phyloP scores from a whole-genome alignment of 2,888 invertebrate species.

The Coelinius sp. region DNA sequence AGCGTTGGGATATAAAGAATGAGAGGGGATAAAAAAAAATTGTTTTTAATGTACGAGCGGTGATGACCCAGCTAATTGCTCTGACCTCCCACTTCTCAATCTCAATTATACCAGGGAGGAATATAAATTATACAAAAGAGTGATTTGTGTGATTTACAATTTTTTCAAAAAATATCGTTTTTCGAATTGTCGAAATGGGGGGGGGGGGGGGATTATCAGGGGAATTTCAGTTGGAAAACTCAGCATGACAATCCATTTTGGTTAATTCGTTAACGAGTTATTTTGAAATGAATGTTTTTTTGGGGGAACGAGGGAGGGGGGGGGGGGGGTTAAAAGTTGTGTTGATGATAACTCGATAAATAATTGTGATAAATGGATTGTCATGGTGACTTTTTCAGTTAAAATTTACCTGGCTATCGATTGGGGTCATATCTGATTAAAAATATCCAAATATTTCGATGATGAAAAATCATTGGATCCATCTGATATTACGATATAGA shows the following conservation, averaged over 20 bases:
- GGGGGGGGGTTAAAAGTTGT: neutral
- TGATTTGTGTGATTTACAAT: neutral
- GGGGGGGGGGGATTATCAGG: neutral
- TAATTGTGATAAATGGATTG: neutral
- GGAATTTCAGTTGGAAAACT: neutral
- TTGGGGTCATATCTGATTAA: neutral
- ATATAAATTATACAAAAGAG: neutral
- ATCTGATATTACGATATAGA: neutral
- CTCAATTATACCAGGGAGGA: constrained; percentile 2
- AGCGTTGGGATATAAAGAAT: constrained; percentile 20
- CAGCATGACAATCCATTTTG: neutral
- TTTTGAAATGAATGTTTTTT: neutral
- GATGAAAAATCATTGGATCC: neutral
- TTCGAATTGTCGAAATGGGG: neutral
- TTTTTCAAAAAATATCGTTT: neutral
- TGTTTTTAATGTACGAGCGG: neutral
- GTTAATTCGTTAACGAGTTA: neutral
- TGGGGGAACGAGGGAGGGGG: too few relatives aligned
- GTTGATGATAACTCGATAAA: neutral
- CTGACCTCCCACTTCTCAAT: constrained; percentile 12
- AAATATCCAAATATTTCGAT: too few relatives aligned
- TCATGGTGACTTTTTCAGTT: neutral
- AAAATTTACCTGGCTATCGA: neutral
- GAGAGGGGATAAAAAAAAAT: constrained; percentile 11
- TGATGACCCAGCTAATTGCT: constrained; percentile 17